Percentiles rank a stretch among this genome's conserved stretches.
phyloP scores from a whole-genome alignment of 1,140 invertebrate genomes.

The Lysiphlebus fabarum region DNA sequence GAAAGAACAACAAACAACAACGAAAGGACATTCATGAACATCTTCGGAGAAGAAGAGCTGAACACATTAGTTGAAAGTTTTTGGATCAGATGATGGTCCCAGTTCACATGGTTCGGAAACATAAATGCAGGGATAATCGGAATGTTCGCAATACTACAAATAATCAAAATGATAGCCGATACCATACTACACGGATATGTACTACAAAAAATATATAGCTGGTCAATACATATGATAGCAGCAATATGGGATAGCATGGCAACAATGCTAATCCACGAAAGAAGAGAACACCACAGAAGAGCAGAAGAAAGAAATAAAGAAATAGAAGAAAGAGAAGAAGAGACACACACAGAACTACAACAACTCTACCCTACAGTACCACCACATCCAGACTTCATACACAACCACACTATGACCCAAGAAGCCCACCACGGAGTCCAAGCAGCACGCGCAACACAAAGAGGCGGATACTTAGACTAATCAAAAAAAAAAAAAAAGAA shows the following conservation, averaged over 20 bases:
- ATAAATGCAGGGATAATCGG: constrained; percentile 19
- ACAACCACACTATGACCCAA: too few species aligned
- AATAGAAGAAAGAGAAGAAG: too few species aligned
- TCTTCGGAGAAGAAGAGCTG: constrained; percentile 21
- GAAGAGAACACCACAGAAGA: too few species aligned
- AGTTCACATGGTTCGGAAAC: constrained; percentile 16
- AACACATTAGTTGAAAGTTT: constrained; percentile 15
- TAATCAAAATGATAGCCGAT: constrained; percentile 19
- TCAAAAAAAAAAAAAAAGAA: too few species aligned
- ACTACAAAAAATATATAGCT: constrained; percentile 22
- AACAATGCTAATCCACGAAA: too few species aligned
- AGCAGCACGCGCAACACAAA: too few species aligned
- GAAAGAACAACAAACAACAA: constrained; percentile 16
- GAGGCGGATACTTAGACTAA: too few species aligned
- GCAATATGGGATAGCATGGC: constrained; percentile 8
- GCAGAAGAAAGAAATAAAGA: too few species aligned
- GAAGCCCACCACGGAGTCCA: too few species aligned
- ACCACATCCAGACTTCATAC: too few species aligned
- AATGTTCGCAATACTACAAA: constrained; percentile 12
- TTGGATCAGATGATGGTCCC: constrained; percentile 17
- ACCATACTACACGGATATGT: constrained; percentile 22
- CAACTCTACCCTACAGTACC: too few species aligned
- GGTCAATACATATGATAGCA: constrained; percentile 17
- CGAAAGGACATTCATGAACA: background rate
- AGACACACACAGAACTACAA: too few species aligned